Percentiles rank a stretch among this genome's conserved stretches.
These are phyloP conservation scores for Tolypeutes matacus DNA, from an alignment of 2,797 vertebrate genomes.

Conservation along the genomic window DNA sequence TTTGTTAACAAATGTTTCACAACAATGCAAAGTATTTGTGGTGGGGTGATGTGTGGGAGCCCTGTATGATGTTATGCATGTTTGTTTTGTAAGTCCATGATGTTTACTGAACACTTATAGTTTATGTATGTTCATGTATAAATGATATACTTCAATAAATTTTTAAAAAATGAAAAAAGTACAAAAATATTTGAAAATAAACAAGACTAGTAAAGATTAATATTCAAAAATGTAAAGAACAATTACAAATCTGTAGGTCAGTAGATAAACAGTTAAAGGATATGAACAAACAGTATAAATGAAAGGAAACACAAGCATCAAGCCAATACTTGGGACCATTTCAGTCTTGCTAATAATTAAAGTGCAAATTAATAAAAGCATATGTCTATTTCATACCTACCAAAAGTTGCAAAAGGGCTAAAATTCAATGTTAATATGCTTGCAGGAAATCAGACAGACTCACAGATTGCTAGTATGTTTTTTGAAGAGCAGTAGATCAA, in stretches of 20 bases:
- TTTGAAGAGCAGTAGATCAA: not conserved
- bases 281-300: not conserved
- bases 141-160: too few relatives aligned
- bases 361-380: not conserved
- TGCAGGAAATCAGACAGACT: not conserved
- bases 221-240: not conserved
- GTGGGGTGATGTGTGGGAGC: too few relatives aligned
- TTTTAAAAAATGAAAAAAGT: too few relatives aligned
- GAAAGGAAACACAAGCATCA: not conserved
- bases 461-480: not conserved
- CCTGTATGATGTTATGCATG: too few relatives aligned
- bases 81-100: too few relatives aligned
- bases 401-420: not conserved
- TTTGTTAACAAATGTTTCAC: too few relatives aligned
- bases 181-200: conserved; percentile 29
- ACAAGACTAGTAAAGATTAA: not conserved
- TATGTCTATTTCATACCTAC: not conserved
- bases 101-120: too few relatives aligned
- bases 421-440: not conserved
- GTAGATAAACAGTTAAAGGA: not conserved
- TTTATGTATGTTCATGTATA: too few relatives aligned
- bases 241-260: not conserved
- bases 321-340: not conserved
- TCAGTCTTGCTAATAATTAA: conserved; percentile 17
- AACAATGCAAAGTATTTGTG: too few relatives aligned